phyloP scores from a whole-genome alignment of 2,797 vertebrate species.

The Ficedula albicollis region DNA sequence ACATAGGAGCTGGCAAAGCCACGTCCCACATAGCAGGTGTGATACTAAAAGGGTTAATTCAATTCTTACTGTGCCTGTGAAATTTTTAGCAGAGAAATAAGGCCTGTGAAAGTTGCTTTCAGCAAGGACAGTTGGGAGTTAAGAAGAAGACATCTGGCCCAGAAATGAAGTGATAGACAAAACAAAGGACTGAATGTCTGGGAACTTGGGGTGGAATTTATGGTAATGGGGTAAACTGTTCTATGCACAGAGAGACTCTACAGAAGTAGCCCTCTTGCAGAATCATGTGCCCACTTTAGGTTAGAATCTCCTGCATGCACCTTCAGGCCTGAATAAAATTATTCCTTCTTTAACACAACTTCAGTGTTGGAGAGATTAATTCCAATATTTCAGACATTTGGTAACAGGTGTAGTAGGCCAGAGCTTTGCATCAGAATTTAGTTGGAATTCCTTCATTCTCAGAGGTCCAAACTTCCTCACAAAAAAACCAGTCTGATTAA shows the following conservation, averaged over 20 bases:
- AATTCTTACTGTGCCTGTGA: not conserved
- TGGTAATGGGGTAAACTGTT: too few species aligned
- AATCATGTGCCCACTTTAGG: rapidly evolving
- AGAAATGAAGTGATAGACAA: not conserved
- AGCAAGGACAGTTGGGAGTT: not conserved
- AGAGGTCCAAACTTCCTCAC: not conserved
- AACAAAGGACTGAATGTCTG: not conserved
- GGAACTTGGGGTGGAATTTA: not conserved
- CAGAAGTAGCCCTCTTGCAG: not conserved
- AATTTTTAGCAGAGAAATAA: not conserved
- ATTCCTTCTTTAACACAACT: not conserved
- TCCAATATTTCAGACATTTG: not conserved
- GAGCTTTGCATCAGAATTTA: not conserved
- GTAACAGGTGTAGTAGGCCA: not conserved
- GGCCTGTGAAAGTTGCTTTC: not conserved
- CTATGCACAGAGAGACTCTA: rapidly evolving
- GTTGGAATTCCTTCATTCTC: not conserved
- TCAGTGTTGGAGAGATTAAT: not conserved
- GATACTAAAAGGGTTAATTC: not conserved
- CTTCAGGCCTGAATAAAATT: not conserved
- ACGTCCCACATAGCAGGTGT: not conserved
- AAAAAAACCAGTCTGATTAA: not conserved
- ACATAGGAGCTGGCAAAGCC: not conserved
- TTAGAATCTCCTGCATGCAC: not conserved
- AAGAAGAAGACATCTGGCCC: not conserved